A percentile compares a stretch with the other conserved stretches of the same genome.
These are phyloP conservation scores for Podotricha telesiphe DNA, from an alignment of 2,888 invertebrate genomes.

Conservation along the genomic window DNA sequence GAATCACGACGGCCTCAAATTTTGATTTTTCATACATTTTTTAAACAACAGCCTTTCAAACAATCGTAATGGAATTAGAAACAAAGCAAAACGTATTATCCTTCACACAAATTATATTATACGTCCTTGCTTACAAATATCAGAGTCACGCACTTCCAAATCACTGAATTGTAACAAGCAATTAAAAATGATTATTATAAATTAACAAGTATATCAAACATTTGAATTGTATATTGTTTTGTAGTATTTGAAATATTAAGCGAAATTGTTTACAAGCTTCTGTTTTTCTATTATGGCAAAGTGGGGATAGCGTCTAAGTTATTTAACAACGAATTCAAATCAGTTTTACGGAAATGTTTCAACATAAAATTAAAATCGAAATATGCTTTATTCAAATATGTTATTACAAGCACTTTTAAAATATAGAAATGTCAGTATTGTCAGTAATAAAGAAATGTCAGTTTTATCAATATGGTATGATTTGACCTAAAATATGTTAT, in stretches of 20 bases:
- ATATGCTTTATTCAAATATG: too few species aligned
- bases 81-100: conserved; percentile 38
- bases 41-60: background rate
- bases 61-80: conserved; percentile 10
- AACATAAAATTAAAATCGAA: too few species aligned
- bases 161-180: conserved; percentile 42
- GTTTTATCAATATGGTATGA: too few species aligned
- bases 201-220: background rate
- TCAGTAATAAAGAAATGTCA: too few species aligned
- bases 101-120: conserved; percentile 46
- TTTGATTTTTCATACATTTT: too few species aligned
- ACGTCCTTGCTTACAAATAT: conserved; percentile 41
- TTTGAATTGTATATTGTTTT: background rate
- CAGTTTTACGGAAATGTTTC: too few species aligned
- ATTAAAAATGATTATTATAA: conserved; percentile 14
- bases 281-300: background rate
- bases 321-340: too few species aligned
- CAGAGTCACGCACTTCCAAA: conserved; percentile 42
- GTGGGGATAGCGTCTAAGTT: too few species aligned
- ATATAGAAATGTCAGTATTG: too few species aligned
- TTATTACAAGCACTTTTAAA: too few species aligned
- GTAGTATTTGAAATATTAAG: background rate
- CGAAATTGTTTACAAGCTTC: background rate
- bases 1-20: too few species aligned
- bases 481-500: too few species aligned